phyloP scores from a whole-genome alignment of 2,113 vertebrate genomes.

The Dicrurus megarhynchus region DNA sequence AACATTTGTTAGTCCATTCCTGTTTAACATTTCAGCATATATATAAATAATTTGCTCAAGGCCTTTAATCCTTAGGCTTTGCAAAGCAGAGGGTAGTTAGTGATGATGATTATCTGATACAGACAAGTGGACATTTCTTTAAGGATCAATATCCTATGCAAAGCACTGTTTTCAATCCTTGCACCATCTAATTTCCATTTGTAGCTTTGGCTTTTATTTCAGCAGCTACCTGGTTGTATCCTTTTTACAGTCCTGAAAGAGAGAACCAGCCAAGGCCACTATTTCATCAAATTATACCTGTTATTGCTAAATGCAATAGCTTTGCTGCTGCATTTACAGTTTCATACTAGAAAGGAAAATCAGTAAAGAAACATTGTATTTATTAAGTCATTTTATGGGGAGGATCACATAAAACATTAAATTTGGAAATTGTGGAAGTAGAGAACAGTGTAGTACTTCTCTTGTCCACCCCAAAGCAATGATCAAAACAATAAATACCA shows the following conservation, averaged over 20 bases:
- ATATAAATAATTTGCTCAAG: not conserved
- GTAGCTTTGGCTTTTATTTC: not conserved
- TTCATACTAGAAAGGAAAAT: not conserved
- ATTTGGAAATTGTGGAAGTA: not conserved
- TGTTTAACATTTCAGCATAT: not conserved
- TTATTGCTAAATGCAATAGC: not conserved
- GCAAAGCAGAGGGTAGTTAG: not conserved
- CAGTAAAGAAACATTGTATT: not conserved
- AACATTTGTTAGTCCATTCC: not conserved
- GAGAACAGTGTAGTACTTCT: not conserved
- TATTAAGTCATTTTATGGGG: not conserved
- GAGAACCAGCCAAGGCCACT: not conserved
- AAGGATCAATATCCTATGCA: not conserved
- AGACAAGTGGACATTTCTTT: not conserved
- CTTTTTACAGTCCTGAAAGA: not conserved
- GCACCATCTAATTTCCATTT: not conserved
- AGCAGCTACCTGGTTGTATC: not conserved
- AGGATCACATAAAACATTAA: not conserved
- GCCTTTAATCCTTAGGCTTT: not conserved
- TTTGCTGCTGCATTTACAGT: not conserved
- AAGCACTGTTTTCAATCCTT: not conserved
- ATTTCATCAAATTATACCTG: not conserved
- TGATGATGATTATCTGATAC: not conserved
- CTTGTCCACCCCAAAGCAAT: not conserved
- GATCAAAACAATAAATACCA: not conserved